Evolutionary conservation across 2,113 vertebrate species (phyloP), one percentile per base, ranked within the genome.

Genomic region (Centropus unirufus): DNA sequence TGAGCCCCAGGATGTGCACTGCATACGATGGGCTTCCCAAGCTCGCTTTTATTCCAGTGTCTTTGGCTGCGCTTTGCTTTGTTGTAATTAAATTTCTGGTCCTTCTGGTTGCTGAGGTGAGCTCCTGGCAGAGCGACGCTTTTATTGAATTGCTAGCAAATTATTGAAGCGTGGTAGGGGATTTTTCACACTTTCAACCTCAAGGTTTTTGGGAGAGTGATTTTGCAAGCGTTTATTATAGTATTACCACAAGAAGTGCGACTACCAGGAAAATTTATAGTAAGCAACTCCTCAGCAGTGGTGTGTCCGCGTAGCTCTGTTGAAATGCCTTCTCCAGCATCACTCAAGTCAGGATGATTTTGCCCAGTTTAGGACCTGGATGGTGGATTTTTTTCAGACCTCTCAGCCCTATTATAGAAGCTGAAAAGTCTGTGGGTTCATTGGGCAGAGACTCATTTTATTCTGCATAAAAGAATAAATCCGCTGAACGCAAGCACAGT

Each of bases 121-220:
- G 89, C 86, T 89, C 93, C 47, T 0, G 23, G 54, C 0, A 0
- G 57, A 91, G 44, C 1, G 20, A 8, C 34, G 75, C 30, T 57
- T 79, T 93, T 93, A 72, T 90, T 90, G 94, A 93, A 87, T 90
- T 66, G 67, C 58, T 62, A 79, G 67, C 58, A 83, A 87, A 75
- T 91, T 87, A 74, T 23, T 93, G 75, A 79, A 83, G 89, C 47
- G 9, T 92, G 67, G 66, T 79, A 40, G 86, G 93, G 93, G 87
- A 92, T 84, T 92, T 95, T 87, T 87, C 74, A 89, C 83, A 73
- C 87, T 92, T 93, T 54, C 59, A 87, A 92, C 69, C 95, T 89
- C 69, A 69, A 83, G 92, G 86, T 75, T 94, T 80, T 95, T 58
- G 84, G 77, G 73, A 95, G 59, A 96, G 73, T 0, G 0, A 89